Evolutionary conservation across 2,888 invertebrate genomes (phyloP), one percentile per base, ranked within the genome.

Genomic region (Andrena dorsata): DNA sequence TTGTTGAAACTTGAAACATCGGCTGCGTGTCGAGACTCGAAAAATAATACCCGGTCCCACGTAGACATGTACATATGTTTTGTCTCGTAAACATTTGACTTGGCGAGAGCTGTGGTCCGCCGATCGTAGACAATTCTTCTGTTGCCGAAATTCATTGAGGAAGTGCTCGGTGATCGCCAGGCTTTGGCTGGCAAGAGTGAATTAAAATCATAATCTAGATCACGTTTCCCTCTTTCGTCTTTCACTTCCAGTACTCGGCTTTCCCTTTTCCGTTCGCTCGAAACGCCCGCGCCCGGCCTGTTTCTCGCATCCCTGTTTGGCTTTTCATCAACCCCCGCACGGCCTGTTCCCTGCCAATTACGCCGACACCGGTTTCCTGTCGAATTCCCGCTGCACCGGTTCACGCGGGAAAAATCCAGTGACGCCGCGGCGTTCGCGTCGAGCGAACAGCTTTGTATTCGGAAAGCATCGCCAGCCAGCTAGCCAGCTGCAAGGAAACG

Each of bases 1-100:
- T 61, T 66, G 77, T 72, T 58, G 81, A 83, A 82, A 83, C 71
- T 72, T 58, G 81, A 83, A 82, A 83, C 75, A 72, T 75, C 61
- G 83, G 30, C 30, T 60, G 66, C 66, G 71, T 51, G 76, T 68
- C 70, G 41, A 53, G 72, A 76, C 71, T 82, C 58, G 5, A 53
- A 81, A 81, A 77, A 81, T 77, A 77, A 77, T 83, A 71, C 81
- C 56, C 32, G 71, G 73, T 68, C 47, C 77, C 68, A 13, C 74
- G 81, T 74, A 66, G 73, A 47, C 68, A 13, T 70, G 81, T 74
- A 66, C 70, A 47, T 65, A 63, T 51, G 70, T 74, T 76, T 81
- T 76, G 73, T 71, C 71, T 63, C 74, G 70, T 41, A 71, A 81
- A 56, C 76, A 72, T 82, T 82, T 76, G 80, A 71, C 73, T 58